Conservation (phyloP, 2,888 invertebrate species). For the Platycheirus albimanus region DNA sequence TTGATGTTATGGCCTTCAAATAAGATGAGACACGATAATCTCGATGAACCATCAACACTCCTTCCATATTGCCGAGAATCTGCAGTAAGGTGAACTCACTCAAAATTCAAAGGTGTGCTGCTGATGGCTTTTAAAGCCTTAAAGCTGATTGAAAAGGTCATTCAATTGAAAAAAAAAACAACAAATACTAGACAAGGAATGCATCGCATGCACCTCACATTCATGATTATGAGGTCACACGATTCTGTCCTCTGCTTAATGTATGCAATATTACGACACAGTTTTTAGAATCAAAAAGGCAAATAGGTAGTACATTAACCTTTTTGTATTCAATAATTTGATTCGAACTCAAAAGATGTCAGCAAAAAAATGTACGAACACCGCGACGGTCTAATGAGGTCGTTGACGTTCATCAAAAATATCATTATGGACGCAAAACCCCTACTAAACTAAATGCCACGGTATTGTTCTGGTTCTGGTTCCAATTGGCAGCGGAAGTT, state of each 20-base stretch:
- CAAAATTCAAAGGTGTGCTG: slow-evolving; percentile 53
- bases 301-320: too few species aligned
- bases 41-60: background rate
- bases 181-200: too few species aligned
- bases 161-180: slow-evolving; percentile 23
- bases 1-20: slow-evolving; percentile 43
- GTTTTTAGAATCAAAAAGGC: background rate
- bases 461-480: slow-evolving; percentile 48
- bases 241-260: slow-evolving; percentile 28
- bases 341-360: background rate
- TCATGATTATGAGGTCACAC: slow-evolving; percentile 43
- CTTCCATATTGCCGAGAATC: too few species aligned
- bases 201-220: slow-evolving; percentile 20
- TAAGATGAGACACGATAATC: slow-evolving; percentile 27
- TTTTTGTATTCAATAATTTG: slow-evolving; percentile 20
- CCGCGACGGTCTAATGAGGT: slow-evolving; percentile 35
- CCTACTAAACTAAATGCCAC: background rate
- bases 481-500: slow-evolving; percentile 50
- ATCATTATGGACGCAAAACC: background rate
- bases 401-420: slow-evolving; percentile 43
- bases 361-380: background rate
- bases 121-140: slow-evolving; percentile 1
- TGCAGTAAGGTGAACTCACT: slow-evolving; percentile 46
- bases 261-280: slow-evolving; percentile 25
- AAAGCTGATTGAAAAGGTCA: slow-evolving; percentile 50